Evolutionary conservation across 2,888 invertebrate species (phyloP).

Genomic region (Ditylenchus weischeri): DNA sequence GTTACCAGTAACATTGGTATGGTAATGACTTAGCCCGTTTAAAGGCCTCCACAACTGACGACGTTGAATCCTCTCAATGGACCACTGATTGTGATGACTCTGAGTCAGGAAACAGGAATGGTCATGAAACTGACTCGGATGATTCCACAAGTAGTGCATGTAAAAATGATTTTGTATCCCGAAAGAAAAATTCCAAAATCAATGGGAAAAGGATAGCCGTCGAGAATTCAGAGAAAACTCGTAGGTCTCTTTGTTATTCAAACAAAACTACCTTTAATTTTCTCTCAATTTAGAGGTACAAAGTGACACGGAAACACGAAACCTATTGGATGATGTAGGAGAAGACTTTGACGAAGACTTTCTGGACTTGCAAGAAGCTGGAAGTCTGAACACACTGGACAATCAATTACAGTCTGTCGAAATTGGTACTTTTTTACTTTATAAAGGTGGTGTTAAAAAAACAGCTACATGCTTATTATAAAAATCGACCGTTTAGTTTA

Average conservation of each 20-base stretch:
- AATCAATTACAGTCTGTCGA: neutral
- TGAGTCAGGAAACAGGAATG: constrained; percentile 7
- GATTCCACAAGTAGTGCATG: constrained; percentile 10
- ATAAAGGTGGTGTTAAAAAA: neutral
- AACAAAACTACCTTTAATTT: neutral
- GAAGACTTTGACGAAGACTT: constrained; percentile 39
- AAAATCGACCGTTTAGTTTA: neutral
- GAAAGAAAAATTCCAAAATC: constrained; percentile 9
- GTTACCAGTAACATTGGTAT: neutral
- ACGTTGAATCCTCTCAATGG: constrained; percentile 20
- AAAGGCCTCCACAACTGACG: constrained; percentile 29
- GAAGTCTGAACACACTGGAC: constrained; percentile 9
- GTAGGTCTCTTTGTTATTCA: neutral
- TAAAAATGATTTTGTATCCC: constrained; percentile 1
- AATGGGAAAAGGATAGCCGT: neutral
- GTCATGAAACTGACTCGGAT: constrained; percentile 8
- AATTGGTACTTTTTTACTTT: constrained; percentile 7
- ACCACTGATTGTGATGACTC: constrained; percentile 13
- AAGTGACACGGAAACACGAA: constrained; percentile 42
- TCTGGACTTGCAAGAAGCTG: constrained; percentile 35
- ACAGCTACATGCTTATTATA: neutral
- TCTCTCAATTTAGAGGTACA: constrained; percentile 27
- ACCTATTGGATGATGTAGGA: constrained; percentile 39
- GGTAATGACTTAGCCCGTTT: constrained; percentile 9
- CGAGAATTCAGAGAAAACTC: constrained; percentile 4